Evolutionary conservation across 2,888 invertebrate genomes (phyloP).

Genomic region (Athalia cordata): DNA sequence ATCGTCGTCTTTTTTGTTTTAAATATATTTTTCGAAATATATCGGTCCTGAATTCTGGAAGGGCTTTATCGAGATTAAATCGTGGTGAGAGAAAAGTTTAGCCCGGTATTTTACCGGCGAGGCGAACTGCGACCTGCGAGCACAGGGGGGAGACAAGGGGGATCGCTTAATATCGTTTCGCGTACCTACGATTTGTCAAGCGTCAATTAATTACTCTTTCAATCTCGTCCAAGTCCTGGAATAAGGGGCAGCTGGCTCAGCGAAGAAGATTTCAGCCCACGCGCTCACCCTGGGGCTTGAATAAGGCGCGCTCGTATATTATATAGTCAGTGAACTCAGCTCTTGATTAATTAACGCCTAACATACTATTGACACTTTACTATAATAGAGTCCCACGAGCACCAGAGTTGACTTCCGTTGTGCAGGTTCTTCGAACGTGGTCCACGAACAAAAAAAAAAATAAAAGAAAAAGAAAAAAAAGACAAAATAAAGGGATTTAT

Average conservation of each 20-base stretch:
- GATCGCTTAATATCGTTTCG: background rate
- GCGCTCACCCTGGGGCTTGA: background rate
- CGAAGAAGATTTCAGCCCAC: conserved; percentile 3
- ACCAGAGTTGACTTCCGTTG: background rate
- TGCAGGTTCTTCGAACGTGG: too few relatives aligned
- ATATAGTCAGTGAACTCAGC: background rate
- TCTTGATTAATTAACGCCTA: conserved; percentile 23
- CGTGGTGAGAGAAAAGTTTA: too few relatives aligned
- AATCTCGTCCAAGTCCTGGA: background rate
- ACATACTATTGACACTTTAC: conserved; percentile 28
- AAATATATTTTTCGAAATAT: too few relatives aligned
- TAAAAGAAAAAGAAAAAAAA: background rate
- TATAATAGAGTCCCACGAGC: background rate
- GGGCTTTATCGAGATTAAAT: too few relatives aligned
- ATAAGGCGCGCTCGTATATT: conserved; percentile 10
- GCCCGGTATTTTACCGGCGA: too few relatives aligned
- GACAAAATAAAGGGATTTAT: too few relatives aligned
- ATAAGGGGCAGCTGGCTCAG: background rate
- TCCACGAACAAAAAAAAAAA: background rate
- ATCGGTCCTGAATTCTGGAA: too few relatives aligned
- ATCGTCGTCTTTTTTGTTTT: too few relatives aligned
- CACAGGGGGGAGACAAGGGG: background rate
- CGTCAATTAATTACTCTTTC: conserved; percentile 22
- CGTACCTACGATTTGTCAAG: conserved; percentile 23
- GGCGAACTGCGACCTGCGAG: background rate